A percentile compares a stretch with the other conserved stretches of the same genome.
Evolutionary conservation across 2,113 vertebrate genomes (phyloP).

Genomic region (Dipodomys spectabilis): DNA sequence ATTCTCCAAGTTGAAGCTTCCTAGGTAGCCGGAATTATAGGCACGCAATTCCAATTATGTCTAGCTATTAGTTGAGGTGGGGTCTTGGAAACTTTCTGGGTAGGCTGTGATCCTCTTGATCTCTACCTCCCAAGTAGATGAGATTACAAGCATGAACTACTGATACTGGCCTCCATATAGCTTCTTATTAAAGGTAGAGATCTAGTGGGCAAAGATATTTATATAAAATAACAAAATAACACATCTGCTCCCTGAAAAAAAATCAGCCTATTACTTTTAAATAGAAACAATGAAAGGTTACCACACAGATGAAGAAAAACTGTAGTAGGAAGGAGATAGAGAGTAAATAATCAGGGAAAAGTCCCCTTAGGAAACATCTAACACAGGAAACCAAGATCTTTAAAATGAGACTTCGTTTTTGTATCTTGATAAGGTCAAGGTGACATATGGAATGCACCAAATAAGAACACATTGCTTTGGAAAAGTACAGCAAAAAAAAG

Average conservation of each 20-base stretch:
- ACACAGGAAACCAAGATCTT: not conserved
- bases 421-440: not conserved
- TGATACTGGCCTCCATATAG: not conserved
- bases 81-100: no score
- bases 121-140: no score
- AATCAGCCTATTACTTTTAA: not conserved
- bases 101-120: no score
- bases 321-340: not conserved
- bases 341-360: not conserved
- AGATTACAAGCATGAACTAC: no score
- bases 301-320: not conserved
- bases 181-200: not conserved
- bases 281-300: not conserved
- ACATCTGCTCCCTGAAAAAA: constrained; percentile 1
- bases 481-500: not conserved
- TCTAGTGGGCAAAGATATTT: not conserved
- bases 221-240: not conserved
- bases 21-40: no score
- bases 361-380: not conserved
- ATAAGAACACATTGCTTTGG: not conserved
- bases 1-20: no score
- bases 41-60: no score
- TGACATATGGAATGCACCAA: not conserved
- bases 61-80: no score
- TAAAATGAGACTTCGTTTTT: not conserved